Conservation (phyloP, 1,140 invertebrate species). For the Drosophila lacertosa region DNA sequence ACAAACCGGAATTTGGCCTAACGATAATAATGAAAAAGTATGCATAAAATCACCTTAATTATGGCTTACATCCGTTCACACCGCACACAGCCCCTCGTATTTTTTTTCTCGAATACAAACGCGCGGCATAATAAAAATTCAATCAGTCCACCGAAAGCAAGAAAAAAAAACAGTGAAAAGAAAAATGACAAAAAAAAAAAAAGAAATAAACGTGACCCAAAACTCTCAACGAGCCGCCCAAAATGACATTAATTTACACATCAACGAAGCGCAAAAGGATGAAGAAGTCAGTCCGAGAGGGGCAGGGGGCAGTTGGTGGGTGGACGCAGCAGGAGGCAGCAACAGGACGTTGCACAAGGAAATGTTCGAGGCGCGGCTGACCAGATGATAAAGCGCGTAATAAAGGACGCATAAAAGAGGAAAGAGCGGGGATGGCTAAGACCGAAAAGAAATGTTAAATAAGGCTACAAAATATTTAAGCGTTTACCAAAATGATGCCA, state of each 20-base stretch:
- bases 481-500: conserved; percentile 30
- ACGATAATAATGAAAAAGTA: conserved; percentile 63
- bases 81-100: conserved; percentile 2
- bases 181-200: conserved; percentile 55
- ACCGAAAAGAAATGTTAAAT: conserved; percentile 21
- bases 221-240: conserved; percentile 59
- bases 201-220: conserved; percentile 59
- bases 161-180: background rate
- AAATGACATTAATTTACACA: conserved; percentile 83
- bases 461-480: conserved; percentile 63
- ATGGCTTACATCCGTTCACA: conserved; percentile 61
- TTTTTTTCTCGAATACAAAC: conserved; percentile 38
- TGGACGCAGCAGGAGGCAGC: conserved; percentile 16
- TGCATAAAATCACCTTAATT: conserved; percentile 81
- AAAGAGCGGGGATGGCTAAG: too few relatives aligned
- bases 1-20: conserved; percentile 48
- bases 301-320: background rate
- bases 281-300: background rate
- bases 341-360: conserved; percentile 64
- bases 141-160: conserved; percentile 54
- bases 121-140: conserved; percentile 76
- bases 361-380: conserved; percentile 28
- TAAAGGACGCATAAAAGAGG: conserved; percentile 69
- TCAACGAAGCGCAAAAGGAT: conserved; percentile 67
- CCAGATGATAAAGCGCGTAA: conserved; percentile 69